Base-by-base conservation (phyloP, 2,888 invertebrate genomes). In the Lasioglossum leucozonium region DNA sequence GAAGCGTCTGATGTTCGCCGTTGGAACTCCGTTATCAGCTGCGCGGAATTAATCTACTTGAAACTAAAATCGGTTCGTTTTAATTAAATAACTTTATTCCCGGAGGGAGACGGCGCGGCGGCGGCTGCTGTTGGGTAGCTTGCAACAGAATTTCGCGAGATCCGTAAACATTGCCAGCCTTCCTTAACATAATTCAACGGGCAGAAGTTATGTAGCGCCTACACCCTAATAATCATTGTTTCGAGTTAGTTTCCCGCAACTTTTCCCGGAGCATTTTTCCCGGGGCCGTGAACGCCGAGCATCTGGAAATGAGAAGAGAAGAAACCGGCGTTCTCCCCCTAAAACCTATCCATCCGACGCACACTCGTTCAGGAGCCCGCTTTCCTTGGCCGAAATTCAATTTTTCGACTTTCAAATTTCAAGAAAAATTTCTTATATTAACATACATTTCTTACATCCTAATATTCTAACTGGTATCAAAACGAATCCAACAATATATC, bases 41-140 rank as follows among this genome's bases (percentile, higher is more conserved):
- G 16, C 16, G 26, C 58, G 58, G 37, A n/a, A 16, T 71, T 37
- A 30, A 72, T 72, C 42, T 42, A 16, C 40, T n/a, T 42, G 16
- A 34, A 8, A 18, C 22, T 16, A 30, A 44, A 72, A 44, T 65
- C 26, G 30, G 6, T 26, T 5, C 58, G 51, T 34, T 74, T 72
- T 73, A 86, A 83, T 67, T 51, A 79, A 83, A 84, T 58, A 76
- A 86, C 72, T 84, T 78, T 77, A 87, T 81, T 58, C n/a, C 34
- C 37, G 37, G 51, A 37, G 47, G 37, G 8, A 1, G n/a, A 3
- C n/a, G n/a, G n/a, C n/a, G n/a, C n/a, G n/a, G n/a, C n/a, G 3
- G 26, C 34, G 37, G 4, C 5, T 13, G 44, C 16, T 11, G 44
- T 10, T 40, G n/a, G 26, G 37, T 34, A 87, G 79, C 18, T 69